Conservation (phyloP, 2,113 vertebrate genomes). For the Crotophaga sulcirostris region DNA sequence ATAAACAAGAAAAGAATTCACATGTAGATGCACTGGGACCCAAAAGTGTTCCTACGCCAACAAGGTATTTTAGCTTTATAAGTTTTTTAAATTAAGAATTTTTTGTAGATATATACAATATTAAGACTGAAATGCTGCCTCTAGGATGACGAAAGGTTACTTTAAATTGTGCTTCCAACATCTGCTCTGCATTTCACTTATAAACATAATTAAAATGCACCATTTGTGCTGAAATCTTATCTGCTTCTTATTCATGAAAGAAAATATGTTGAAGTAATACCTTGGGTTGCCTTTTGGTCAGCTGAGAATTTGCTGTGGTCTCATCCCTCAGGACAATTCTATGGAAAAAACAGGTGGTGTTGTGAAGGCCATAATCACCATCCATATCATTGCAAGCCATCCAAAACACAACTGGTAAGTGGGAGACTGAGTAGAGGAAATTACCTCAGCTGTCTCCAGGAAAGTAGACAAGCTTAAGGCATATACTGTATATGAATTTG, state of each 20-base stretch:
- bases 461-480: not conserved
- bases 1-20: not conserved
- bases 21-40: not conserved
- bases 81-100: not conserved
- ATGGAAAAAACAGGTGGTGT: not conserved
- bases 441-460: not conserved
- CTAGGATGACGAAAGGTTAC: not conserved
- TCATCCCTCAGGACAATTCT: not conserved
- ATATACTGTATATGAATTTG: not conserved
- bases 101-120: not conserved
- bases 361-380: slow-evolving; percentile 19
- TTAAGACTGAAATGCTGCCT: not conserved
- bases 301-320: not conserved
- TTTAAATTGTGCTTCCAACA: slow-evolving; percentile 7
- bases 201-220: slow-evolving; percentile 46
- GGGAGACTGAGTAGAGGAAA: not conserved
- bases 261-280: slow-evolving; percentile 18
- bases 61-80: not conserved
- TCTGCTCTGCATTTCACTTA: slow-evolving; percentile 44
- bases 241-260: not conserved
- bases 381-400: not conserved
- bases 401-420: not conserved
- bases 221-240: slow-evolving; percentile 40
- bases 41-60: not conserved
- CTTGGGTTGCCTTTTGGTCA: not conserved